Conservation (phyloP, 2,113 vertebrate species). For the Archocentrus centrarchus region DNA sequence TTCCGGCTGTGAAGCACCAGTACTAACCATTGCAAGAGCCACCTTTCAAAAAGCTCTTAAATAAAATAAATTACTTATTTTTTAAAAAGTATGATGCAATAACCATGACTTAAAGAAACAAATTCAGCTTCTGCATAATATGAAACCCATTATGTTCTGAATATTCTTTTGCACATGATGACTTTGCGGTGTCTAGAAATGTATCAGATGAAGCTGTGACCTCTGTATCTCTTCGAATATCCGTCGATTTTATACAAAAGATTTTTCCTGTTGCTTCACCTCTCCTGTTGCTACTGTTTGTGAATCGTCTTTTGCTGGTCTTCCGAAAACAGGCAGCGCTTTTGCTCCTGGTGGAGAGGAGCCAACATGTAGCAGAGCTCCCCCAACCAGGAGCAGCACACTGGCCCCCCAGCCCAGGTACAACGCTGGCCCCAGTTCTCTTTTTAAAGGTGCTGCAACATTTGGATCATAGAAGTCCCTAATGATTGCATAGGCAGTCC, state of each 20-base stretch:
- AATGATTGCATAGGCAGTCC: slow-evolving; percentile 73
- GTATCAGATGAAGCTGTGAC: neutral
- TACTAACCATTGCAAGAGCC: neutral
- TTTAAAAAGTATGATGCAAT: neutral
- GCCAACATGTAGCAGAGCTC: slow-evolving; percentile 73
- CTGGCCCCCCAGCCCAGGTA: slow-evolving; percentile 80
- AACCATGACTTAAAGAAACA: neutral
- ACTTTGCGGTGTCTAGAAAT: neutral
- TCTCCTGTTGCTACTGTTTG: slow-evolving; percentile 46
- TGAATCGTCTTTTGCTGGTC: slow-evolving; percentile 57
- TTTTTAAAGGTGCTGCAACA: slow-evolving; percentile 75
- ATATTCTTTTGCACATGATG: neutral
- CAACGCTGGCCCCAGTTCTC: slow-evolving; percentile 80
- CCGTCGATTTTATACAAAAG: slow-evolving; percentile 72
- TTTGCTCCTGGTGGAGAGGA: slow-evolving; percentile 59
- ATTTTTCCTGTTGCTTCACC: slow-evolving; percentile 74
- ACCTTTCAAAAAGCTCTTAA: neutral
- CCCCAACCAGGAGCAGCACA: slow-evolving; percentile 76
- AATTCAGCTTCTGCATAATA: neutral
- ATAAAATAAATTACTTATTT: no score
- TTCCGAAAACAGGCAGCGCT: slow-evolving; percentile 45
- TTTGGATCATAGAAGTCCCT: slow-evolving; percentile 79
- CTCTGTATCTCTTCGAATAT: neutral
- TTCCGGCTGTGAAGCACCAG: neutral
- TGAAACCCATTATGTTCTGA: neutral